Conservation (phyloP, 2,797 vertebrate genomes). For the Tapirus indicus region DNA sequence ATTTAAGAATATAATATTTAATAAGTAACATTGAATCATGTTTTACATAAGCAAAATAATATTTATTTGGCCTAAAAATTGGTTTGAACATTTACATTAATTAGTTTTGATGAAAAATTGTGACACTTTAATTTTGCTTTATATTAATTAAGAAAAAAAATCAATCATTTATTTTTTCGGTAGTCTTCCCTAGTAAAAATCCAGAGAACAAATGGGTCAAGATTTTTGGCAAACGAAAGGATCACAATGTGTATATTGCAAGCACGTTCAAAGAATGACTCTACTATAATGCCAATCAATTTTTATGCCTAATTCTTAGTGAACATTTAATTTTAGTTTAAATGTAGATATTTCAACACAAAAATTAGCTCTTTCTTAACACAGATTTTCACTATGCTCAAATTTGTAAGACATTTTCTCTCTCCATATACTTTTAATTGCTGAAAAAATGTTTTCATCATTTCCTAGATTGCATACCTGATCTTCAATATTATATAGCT, state of each 20-base stretch:
- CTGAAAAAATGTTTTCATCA: not conserved
- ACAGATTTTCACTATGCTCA: not conserved
- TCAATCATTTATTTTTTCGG: not conserved
- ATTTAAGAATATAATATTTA: not conserved
- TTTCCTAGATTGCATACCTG: not conserved
- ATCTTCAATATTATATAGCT: not conserved
- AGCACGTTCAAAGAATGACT: not conserved
- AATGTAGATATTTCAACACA: not conserved
- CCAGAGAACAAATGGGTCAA: not conserved
- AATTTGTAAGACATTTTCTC: not conserved
- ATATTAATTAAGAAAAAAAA: not conserved
- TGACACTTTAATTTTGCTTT: constrained; percentile 20
- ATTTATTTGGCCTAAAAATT: not conserved
- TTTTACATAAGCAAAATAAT: not conserved
- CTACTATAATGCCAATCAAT: not conserved
- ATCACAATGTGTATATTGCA: not conserved
- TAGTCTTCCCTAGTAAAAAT: not conserved
- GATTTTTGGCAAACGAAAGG: not conserved
- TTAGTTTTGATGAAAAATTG: not conserved
- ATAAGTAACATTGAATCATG: not conserved
- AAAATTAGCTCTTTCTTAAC: not conserved
- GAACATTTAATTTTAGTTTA: not conserved
- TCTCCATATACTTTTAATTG: not conserved
- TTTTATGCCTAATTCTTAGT: not conserved
- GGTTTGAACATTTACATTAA: not conserved